Evolutionary conservation across 1,140 invertebrate genomes (phyloP), one percentile per base, ranked within the genome.

Genomic region (Pissodes strobi): DNA sequence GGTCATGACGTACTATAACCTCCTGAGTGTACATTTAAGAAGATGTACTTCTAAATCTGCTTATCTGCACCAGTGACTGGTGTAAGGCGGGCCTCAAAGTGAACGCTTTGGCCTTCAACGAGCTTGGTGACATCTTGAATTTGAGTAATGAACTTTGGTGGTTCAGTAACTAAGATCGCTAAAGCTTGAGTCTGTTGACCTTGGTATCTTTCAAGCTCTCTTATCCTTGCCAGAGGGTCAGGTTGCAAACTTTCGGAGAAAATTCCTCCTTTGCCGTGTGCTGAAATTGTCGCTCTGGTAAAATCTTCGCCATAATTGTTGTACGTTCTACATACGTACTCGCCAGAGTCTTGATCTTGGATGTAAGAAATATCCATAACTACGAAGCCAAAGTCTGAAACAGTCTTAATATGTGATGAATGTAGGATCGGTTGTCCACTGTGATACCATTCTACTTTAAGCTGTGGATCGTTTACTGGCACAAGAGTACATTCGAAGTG

Each of bases 391-490:
- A 98, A 98, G 78, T 98, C 95, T 63, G 93, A 95, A 0, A 96
- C 89, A 64, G 93, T 92, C 76, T 97, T 97, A 67, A 96, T 96
- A 55, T 95, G 86, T 27, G 91, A 93, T 5, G 93, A 93, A 72
- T 96, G 91, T 46, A 90, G 84, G 41, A 97, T 74, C 18, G 92
- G 91, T 73, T 92, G 84, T 3, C 92, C 93, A 76, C 97, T 95
- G 67, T 96, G 92, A 79, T 93, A 96, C 95, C 95, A 98, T 81
- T 97, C 95, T n/a, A 98, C 92, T 74, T 92, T 92, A 80, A 97
- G 86, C n/a, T 91, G 86, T 8, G 94, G 93, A 82, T 97, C 94
- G 58, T 91, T 91, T n/a, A 94, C 90, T 2, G 94, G 94, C 17
- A 94, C 86, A 19, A 97, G 80, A 3, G 92, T 94, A 71, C 92